These are phyloP conservation scores for Nemopilema nomurai DNA, from an alignment of 30 jellyfish, hydroid and myxozoan species.

Conservation along the genomic window DNA sequence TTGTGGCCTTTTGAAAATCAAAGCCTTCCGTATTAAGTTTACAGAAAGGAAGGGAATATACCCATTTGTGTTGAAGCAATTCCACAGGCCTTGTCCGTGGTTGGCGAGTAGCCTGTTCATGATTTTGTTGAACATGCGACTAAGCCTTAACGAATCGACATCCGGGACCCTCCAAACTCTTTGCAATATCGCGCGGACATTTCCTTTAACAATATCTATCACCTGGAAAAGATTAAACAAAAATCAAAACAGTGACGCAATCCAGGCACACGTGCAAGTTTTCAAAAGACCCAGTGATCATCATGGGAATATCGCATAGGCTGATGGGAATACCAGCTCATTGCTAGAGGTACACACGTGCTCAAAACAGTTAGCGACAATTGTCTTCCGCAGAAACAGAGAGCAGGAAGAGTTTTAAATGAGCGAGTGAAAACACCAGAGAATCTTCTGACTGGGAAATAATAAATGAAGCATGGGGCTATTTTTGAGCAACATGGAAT, in stretches of 20 bases:
- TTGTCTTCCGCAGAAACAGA: too few relatives aligned
- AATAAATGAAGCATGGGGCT: too few relatives aligned
- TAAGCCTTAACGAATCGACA: constrained; percentile 53
- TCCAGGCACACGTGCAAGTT: not conserved
- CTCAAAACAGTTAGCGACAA: too few relatives aligned
- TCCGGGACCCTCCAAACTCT: constrained; percentile 74
- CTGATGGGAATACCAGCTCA: too few relatives aligned
- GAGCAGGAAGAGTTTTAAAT: too few relatives aligned
- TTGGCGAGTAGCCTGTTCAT: constrained; percentile 77
- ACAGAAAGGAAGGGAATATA: constrained; percentile 6
- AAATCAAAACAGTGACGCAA: not conserved
- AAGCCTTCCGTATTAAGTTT: too few relatives aligned
- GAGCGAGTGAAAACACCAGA: too few relatives aligned
- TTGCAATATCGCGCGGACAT: constrained; percentile 78
- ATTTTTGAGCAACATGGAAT: too few relatives aligned
- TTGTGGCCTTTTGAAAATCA: too few relatives aligned
- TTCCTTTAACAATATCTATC: constrained; percentile 84
- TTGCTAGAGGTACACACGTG: too few relatives aligned
- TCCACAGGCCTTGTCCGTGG: constrained; percentile 95
- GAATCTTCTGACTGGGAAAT: too few relatives aligned
- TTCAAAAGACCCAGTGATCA: not conserved
- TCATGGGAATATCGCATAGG: too few relatives aligned
- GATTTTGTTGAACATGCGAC: constrained; percentile 67
- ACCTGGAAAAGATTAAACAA: constrained; percentile 64
- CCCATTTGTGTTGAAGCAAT: constrained; percentile 84